phyloP scores from a whole-genome alignment of 2,113 vertebrate genomes.

The Castor canadensis region DNA sequence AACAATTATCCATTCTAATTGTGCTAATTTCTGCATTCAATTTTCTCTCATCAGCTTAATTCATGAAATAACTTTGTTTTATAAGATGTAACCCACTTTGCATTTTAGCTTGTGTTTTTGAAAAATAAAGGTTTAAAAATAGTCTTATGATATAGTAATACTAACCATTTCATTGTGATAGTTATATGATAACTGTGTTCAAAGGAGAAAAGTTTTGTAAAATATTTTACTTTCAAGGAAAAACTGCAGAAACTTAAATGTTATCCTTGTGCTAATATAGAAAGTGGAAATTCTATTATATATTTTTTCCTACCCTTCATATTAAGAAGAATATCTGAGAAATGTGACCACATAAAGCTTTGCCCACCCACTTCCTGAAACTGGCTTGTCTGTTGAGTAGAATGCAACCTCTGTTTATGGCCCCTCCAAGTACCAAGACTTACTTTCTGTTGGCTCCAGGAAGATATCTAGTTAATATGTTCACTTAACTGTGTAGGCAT shows the following conservation, averaged over 20 bases:
- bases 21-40: constrained; percentile 43
- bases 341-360: too few species aligned
- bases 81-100: constrained; percentile 1
- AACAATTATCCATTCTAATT: constrained; percentile 64
- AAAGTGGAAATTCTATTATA: background rate
- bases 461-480: background rate
- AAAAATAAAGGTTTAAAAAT: constrained; percentile 28
- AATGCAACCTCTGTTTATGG: background rate
- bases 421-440: background rate
- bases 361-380: too few species aligned
- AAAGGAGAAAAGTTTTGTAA: background rate
- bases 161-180: background rate
- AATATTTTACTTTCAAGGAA: background rate
- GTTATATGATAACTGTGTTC: background rate
- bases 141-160: background rate
- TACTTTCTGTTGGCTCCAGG: background rate
- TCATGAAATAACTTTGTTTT: constrained; percentile 32
- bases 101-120: constrained; percentile 11
- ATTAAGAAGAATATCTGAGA: background rate
- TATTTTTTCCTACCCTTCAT: background rate
- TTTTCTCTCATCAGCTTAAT: constrained; percentile 42
- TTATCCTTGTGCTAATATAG: background rate
- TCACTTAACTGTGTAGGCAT: constrained; percentile 12
- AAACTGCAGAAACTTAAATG: background rate
- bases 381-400: background rate